These are phyloP conservation scores for Cliona cf. orientalis DNA, from an alignment of 37 sponge, comb jelly and placozoan genomes.

Conservation along the genomic window DNA sequence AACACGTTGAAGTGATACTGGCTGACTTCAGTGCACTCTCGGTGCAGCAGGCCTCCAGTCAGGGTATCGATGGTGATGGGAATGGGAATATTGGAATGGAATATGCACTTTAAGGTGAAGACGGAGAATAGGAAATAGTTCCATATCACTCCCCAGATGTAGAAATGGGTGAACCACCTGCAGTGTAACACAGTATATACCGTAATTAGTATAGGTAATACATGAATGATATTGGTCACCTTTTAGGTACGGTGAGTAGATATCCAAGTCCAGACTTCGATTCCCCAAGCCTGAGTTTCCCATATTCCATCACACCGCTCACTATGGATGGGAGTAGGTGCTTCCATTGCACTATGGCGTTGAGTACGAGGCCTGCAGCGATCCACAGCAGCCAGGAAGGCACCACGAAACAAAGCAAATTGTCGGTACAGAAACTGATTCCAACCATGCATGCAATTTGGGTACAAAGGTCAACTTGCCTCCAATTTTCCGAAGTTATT, in stretches of 20 bases:
- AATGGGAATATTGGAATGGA: not conserved
- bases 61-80: not conserved
- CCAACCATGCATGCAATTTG: no score
- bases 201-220: not conserved
- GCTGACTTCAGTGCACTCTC: not conserved
- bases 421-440: no score
- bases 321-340: constrained; percentile 6
- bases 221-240: constrained; percentile 11
- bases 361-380: constrained; percentile 12
- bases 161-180: constrained; percentile 84
- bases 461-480: no score
- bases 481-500: no score
- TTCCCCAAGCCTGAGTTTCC: constrained; percentile 30
- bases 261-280: not conserved
- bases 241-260: constrained; percentile 36
- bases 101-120: not conserved
- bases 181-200: not conserved
- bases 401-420: not conserved
- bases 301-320: constrained; percentile 29
- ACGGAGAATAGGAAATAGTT: constrained; percentile 4
- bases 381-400: constrained; percentile 46
- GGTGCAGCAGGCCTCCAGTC: constrained; percentile 3
- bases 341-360: constrained; percentile 22
- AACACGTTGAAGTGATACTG: constrained; percentile 45
- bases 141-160: constrained; percentile 69